phyloP scores from a whole-genome alignment of 2,113 vertebrate genomes.

The Gopherus flavomarginatus region DNA sequence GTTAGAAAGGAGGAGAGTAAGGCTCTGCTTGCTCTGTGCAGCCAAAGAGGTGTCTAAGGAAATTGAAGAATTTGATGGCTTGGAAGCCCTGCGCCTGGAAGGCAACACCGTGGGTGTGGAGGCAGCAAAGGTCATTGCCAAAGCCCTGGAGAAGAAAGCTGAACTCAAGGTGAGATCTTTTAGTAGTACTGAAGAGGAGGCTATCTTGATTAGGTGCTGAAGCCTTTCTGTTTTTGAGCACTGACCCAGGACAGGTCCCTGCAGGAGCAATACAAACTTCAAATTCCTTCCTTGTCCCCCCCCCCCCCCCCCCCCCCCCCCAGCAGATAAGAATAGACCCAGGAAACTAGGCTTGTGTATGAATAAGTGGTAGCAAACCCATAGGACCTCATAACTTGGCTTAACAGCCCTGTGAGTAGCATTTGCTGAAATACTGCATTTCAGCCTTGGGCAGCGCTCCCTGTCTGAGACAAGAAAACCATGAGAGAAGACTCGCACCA shows the following conservation, averaged over 20 bases:
- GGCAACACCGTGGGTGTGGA: slow-evolving; percentile 96
- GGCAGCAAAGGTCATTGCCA: slow-evolving; percentile 93
- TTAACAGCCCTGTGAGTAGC: neutral
- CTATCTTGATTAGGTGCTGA: neutral
- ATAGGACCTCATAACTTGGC: neutral
- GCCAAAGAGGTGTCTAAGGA: slow-evolving; percentile 91
- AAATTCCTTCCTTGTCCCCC: neutral
- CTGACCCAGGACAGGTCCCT: too few relatives aligned
- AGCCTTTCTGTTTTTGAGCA: neutral
- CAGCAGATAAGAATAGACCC: neutral
- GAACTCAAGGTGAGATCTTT: slow-evolving; percentile 88
- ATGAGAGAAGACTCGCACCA: neutral
- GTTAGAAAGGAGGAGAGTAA: neutral
- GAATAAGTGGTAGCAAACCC: neutral
- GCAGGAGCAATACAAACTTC: neutral
- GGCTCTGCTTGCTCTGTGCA: slow-evolving; percentile 56
- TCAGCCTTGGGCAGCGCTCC: neutral
- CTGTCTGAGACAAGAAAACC: neutral
- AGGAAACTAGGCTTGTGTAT: neutral
- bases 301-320: too few relatives aligned
- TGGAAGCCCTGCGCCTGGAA: slow-evolving; percentile 92
- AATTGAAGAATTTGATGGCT: slow-evolving; percentile 88
- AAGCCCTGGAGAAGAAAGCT: slow-evolving; percentile 90
- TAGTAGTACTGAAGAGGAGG: neutral
- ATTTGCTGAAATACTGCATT: neutral